A percentile compares a stretch with the other conserved stretches of the same genome.
Evolutionary conservation across 2,113 vertebrate species (phyloP).

Genomic region (Mobula birostris): DNA sequence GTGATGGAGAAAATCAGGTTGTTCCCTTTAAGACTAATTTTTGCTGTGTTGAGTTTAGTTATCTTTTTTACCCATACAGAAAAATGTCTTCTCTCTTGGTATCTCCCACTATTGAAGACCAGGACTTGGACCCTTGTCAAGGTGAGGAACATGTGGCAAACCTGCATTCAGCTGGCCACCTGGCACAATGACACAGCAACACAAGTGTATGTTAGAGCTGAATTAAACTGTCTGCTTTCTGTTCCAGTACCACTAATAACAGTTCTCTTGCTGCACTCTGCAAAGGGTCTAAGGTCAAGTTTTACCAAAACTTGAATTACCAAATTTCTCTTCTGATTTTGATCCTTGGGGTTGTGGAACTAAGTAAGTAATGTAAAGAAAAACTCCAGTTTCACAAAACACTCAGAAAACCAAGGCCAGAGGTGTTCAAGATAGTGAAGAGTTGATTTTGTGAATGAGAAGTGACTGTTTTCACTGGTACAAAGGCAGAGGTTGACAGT

Average conservation of each 20-base stretch:
- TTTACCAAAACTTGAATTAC: neutral
- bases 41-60: neutral
- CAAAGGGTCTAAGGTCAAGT: neutral
- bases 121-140: neutral
- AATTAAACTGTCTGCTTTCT: neutral
- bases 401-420: neutral
- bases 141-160: neutral
- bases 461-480: no score
- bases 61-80: neutral
- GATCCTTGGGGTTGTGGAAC: neutral
- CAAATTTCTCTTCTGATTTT: neutral
- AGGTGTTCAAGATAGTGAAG: no score
- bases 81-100: neutral
- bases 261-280: neutral
- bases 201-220: neutral
- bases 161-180: neutral
- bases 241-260: neutral
- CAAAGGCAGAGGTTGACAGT: neutral
- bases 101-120: neutral
- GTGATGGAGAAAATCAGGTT: neutral
- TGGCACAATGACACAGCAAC: neutral
- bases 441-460: no score
- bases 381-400: neutral
- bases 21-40: neutral
- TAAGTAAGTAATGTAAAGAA: neutral